These are phyloP conservation scores for Dasypogon diadema DNA, from an alignment of 2,888 invertebrate genomes.

Conservation along the genomic window DNA sequence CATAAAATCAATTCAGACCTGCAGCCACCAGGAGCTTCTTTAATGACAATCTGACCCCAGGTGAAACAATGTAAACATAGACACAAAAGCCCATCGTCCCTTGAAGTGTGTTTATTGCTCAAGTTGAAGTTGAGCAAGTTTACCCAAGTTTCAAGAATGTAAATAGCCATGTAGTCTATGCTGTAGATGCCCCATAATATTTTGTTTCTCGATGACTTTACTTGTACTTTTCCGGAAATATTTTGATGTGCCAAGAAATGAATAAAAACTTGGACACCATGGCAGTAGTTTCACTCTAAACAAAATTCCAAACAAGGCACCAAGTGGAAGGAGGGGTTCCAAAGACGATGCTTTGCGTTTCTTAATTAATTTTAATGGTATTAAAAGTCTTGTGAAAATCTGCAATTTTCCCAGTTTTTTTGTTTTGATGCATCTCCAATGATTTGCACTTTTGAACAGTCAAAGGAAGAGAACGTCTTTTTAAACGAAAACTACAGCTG, in stretches of 20 bases:
- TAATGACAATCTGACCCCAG: constrained; percentile 33
- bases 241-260: no score
- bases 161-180: background rate
- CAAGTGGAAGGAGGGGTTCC: background rate
- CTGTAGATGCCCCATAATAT: background rate
- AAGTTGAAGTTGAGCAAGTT: constrained; percentile 22
- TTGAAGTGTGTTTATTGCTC: constrained; percentile 15
- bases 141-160: constrained; percentile 1
- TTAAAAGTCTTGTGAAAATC: no score
- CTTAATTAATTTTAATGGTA: no score
- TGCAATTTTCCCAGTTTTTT: no score
- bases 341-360: background rate
- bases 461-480: no score
- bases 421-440: no score
- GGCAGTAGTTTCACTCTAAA: no score
- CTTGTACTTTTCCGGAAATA: no score
- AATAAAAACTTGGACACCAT: no score
- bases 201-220: background rate
- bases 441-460: no score
- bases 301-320: background rate
- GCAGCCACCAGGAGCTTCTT: constrained; percentile 10
- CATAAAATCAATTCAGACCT: constrained; percentile 1
- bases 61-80: constrained; percentile 13
- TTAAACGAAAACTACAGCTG: no score
- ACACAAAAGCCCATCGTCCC: constrained; percentile 12